Evolutionary conservation across 2,797 vertebrate genomes (phyloP), one percentile per base, ranked within the genome.

Genomic region (Sebastes kiyomatsui): DNA sequence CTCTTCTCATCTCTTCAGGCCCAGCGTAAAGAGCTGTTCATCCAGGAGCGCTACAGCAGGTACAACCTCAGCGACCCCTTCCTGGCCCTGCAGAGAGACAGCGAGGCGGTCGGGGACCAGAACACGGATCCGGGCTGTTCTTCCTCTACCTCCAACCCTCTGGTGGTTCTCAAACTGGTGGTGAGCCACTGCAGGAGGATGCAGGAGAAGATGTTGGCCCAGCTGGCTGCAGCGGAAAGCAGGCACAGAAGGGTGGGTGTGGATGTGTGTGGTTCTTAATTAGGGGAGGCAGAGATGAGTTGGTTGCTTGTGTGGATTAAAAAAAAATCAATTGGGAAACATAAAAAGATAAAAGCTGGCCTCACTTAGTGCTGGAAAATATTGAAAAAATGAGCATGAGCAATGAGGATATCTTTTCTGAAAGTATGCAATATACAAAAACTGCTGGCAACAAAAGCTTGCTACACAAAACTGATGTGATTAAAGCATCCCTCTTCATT

Each of bases 131-230:
- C 93, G n/a, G 96, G 94, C 88, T 95, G 96, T 32, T 94, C 96
- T 0, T 94, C 35, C 90, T 93, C 92, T 69, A 80, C 84, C 79
- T 89, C 97, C 67, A 98, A 97, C 92, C 98, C 98, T 0, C 93
- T 99, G 38, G 96, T 97, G 4, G 85, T 99, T 60, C 94, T 99
- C 38, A 98, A 97, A 88, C 94, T 96, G 89, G 98, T 99, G 93
- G 97, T 99, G 94, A 97, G 97, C 78, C 98, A 99, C 67, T 99
- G 98, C 93, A 97, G 97, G 93, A 96, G 94, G 68, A 99, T 99
- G 98, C 98, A 99, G 93, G 98, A 99, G 72, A 97, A 97, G 81
- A 99, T 99, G 98, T 75, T 99, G 87, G 96, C 97, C 65, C 98
- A 99, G 74, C 95, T 99, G 42, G 97, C 97, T 12, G 97, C 98